A percentile compares a stretch with the other conserved stretches of the same genome.
These are phyloP conservation scores for Halocaridina rubra DNA, from an alignment of 2,888 invertebrate species.

Conservation along the genomic window DNA sequence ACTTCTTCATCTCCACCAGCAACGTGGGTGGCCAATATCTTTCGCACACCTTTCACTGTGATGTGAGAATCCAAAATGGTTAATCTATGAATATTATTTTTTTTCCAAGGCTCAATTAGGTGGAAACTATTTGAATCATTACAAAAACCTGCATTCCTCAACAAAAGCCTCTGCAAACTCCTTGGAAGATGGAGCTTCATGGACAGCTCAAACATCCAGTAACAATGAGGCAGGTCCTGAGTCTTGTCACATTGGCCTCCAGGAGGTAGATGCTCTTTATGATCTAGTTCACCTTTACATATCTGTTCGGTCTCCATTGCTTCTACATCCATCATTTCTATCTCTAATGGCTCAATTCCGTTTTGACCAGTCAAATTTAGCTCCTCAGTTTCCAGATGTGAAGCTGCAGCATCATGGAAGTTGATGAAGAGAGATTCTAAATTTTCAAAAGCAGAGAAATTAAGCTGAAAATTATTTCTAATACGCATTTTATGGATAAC, in stretches of 20 bases:
- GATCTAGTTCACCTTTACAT: too few species aligned
- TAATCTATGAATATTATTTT: background rate
- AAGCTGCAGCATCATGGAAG: background rate
- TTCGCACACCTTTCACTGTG: background rate
- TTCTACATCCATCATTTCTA: background rate
- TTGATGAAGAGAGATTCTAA: background rate
- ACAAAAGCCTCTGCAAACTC: background rate
- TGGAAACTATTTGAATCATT: background rate
- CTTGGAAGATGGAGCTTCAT: background rate
- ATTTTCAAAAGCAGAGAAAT: constrained; percentile 7
- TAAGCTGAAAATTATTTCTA: constrained; percentile 10
- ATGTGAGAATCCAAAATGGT: background rate
- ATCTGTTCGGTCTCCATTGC: too few species aligned
- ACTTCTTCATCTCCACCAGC: too few species aligned
- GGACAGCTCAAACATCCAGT: background rate
- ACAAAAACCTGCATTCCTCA: constrained; percentile 18
- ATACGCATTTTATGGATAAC: constrained; percentile 13
- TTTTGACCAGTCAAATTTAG: background rate
- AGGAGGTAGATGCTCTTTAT: too few species aligned
- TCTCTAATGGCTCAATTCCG: too few species aligned
- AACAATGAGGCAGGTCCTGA: background rate
- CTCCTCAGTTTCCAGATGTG: background rate
- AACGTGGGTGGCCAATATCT: background rate
- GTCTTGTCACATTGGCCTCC: background rate
- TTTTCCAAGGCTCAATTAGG: background rate